Evolutionary conservation across 2,888 invertebrate species (phyloP), one percentile per base, ranked within the genome.

Genomic region (Dynastes hyllus): DNA sequence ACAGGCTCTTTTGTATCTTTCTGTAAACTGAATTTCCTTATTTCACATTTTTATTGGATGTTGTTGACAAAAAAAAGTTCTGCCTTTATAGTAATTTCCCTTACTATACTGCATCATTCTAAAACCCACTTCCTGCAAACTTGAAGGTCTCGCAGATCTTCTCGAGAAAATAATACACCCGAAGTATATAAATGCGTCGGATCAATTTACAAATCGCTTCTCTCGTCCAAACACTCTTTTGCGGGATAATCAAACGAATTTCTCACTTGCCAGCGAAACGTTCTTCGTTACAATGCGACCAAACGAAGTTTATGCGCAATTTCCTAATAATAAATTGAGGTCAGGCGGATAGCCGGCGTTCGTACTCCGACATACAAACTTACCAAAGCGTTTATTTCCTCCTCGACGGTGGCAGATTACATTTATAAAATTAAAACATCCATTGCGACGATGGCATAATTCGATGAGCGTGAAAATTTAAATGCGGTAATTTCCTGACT

Each of bases 401-500:
- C 76, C 66, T 53, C 66, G 13, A 11, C 45, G 45, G 32, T 37
- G 32, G 13, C 76, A 53, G 32, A 66, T 67, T 51, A 55, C 66
- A 67, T 66, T 76, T 67, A 67, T 51, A 66, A 66, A 67, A 76
- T 76, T 76, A 76, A 76, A 67, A 67, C 76, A 37, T 76, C 55
- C 66, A 76, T 53, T 8, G 66, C 66, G 76, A 66, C 76, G 66
- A 53, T 67, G 66, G 51, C 53, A 67, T 66, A 66, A 76, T 67
- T 53, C 29, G 67, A 67, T 40, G 16, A 67, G 66, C 66, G 76
- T 67, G 67, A 67, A 76, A 76, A 76, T 76, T 76, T 76, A 66
- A 76, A 76, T 55, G 76, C 66, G 55, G 63, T 51, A 76, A 76
- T 76, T 76, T 76, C 76, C 76, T 66, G 76, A 53, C 45, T 37